Evolutionary conservation across 1,140 invertebrate species (phyloP), one percentile per base, ranked within the genome.

Genomic region (Hirudo medicinalis): DNA sequence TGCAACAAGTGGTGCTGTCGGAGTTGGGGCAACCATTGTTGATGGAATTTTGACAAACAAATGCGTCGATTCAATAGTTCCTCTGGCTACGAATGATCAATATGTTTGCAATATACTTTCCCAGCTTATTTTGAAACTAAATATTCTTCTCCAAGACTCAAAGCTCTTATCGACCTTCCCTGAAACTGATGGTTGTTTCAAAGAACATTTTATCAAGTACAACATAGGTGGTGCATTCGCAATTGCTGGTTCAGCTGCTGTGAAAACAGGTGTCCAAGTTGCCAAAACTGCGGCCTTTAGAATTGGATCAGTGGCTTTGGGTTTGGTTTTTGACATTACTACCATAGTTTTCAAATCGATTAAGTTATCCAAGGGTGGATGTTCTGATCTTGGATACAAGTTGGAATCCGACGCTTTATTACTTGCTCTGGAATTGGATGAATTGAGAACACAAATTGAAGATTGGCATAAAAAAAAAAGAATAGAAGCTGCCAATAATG

Each of bases 291-390:
- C 54, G 20, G 20, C 25, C 54, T 2, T 57, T 9, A 20, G 54
- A n/a, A 9, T 57, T 9, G 54, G 54, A n/a, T 4, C 54, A 20
- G 54, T 57, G 20, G 25, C 54, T n/a, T 20, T 57, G 20, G 9
- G 54, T n/a, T 5, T 57, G 20, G 25, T 57, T 2, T 57, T 57
- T 57, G 54, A 57, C 9, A 25, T 57, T 57, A 57, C 54, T 2
- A n/a, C 54, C 20, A 20, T 57, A 3, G 25, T 25, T 5, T 57
- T 57, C 54, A 57, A 9, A 9, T 20, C 54, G 20, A 57, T 57
- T n/a, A 57, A 57, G 5, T 57, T 57, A 57, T 57, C 54, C 20
- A 57, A 57, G 9, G 54, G 54, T n/a, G 54, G 54, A 57, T n/a
- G 9, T 57, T 57, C 54, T n/a, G 54, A 57, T 3, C 54, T 57